phyloP scores from a whole-genome alignment of 2,113 vertebrate species.

The Bos indicus region DNA sequence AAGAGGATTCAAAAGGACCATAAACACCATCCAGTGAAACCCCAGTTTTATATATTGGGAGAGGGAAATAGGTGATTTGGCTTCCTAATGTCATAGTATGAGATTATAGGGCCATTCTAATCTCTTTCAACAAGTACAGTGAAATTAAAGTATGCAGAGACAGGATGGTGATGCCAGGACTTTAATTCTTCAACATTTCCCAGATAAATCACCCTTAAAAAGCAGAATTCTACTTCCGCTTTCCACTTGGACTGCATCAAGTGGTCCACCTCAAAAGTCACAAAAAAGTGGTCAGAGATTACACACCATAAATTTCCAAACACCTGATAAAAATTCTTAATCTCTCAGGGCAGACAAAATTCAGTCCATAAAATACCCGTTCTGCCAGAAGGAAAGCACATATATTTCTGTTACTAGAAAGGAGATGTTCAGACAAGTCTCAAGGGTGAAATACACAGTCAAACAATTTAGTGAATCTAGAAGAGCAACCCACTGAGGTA shows the following conservation, averaged over 20 bases:
- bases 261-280: background rate
- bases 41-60: background rate
- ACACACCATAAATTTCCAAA: background rate
- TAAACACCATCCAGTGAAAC: background rate
- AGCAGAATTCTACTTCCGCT: background rate
- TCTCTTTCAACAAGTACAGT: background rate
- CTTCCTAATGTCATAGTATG: background rate
- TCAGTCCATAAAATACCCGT: background rate
- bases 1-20: background rate
- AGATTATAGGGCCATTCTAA: background rate
- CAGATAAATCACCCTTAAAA: background rate
- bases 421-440: background rate
- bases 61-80: background rate
- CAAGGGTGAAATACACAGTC: background rate
- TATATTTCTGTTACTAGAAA: background rate
- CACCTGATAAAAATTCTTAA: background rate
- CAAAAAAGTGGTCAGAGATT: background rate
- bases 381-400: background rate
- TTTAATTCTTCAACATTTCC: background rate
- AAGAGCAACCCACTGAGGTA: background rate
- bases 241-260: background rate
- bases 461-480: background rate
- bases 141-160: background rate
- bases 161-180: background rate
- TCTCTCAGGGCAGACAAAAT: slow-evolving; percentile 2